Conservation (phyloP, 2,888 invertebrate genomes). For the Tachina grossa region DNA sequence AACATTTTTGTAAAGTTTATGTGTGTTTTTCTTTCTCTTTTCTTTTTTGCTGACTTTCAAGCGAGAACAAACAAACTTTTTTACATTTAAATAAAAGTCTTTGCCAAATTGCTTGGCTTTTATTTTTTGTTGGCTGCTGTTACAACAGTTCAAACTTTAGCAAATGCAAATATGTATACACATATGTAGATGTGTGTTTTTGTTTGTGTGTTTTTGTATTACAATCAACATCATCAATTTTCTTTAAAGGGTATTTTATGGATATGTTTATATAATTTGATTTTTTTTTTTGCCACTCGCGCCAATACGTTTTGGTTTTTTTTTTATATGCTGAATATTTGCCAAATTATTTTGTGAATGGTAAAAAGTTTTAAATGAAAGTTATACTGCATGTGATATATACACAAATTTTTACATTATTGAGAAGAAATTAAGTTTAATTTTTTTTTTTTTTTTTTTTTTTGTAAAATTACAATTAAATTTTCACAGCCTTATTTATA, state of each 20-base stretch:
- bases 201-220: neutral
- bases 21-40: neutral
- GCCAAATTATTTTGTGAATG: constrained; percentile 43
- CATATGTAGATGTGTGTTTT: neutral
- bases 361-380: neutral
- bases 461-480: neutral
- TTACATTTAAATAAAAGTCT: constrained; percentile 37
- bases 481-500: too few relatives aligned
- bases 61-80: neutral
- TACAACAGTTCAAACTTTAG: constrained; percentile 6
- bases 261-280: constrained; percentile 35
- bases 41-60: neutral
- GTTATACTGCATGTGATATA: neutral
- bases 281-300: neutral
- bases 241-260: constrained; percentile 53
- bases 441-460: neutral
- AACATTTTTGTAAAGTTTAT: constrained; percentile 54
- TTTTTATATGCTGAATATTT: constrained; percentile 45
- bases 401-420: neutral
- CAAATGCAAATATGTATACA: neutral
- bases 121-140: constrained; percentile 29
- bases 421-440: neutral
- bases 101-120: constrained; percentile 64
- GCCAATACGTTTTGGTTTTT: constrained; percentile 5
- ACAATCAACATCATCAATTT: constrained; percentile 60